Base-by-base conservation (phyloP, 2,888 invertebrate species). In the Diogma glabrata region DNA sequence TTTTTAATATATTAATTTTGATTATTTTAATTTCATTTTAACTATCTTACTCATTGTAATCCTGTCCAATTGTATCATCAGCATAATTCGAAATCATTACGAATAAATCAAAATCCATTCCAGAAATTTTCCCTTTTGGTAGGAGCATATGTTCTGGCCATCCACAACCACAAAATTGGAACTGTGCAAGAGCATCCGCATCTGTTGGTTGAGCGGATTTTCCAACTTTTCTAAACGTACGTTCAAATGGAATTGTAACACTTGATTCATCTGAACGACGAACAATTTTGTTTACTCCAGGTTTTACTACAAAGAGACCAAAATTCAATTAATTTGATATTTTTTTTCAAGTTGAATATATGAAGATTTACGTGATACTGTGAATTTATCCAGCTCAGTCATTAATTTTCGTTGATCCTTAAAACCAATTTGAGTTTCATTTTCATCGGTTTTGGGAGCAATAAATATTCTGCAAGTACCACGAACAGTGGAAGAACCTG, bases 111-210 rank as follows among this genome's bases (percentile, higher is more conserved):
- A 81, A 77, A 0, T 73, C 68, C 67, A 76, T 79, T 1, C 88
- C 88, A 52, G 75, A 72, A 0, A 73, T 1, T 7, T n/a, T 33
- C 20, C 89, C 89, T 67, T 79, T 84, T 0, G 88, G 84, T 28
- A 87, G 58, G 6, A 89, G 74, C 78, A 89, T 76, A 67, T 89
- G 87, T 54, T 87, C 81, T 0, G 89, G 89, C 87, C 89, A 89
- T 49, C 89, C 88, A 60, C 90, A 91, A 54, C 89, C 89, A 70
- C 90, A 91, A 76, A 85, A 87, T 70, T 84, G 83, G 70, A 84
- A 85, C 48, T 71, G 66, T 0, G 71, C 72, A 1, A 75, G 68
- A 2, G 70, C 65, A 3, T 67, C 69, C 0, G 73, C 66, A 49
- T 54, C 53, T 3, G 56, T 61, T 1, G 67, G 67, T 1, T 82